These are phyloP conservation scores for Callopanchax toddi DNA, from an alignment of 2,113 vertebrate genomes.

Conservation along the genomic window DNA sequence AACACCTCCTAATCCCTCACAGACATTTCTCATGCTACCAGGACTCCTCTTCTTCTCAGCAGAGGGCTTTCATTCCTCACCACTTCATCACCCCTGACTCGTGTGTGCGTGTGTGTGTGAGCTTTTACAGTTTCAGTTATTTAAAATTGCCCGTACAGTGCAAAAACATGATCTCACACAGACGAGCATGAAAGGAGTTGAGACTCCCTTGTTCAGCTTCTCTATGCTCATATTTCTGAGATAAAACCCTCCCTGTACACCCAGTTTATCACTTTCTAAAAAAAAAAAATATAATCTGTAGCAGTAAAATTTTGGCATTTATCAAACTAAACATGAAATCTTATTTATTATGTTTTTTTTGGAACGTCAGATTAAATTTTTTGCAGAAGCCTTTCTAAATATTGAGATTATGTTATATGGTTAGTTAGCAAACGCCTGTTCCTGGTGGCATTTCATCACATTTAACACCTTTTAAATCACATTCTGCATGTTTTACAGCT, in stretches of 20 bases:
- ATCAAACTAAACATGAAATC: background rate
- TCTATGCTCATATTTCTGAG: slow-evolving; percentile 42
- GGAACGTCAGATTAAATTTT: slow-evolving; percentile 9
- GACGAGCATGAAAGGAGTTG: slow-evolving; percentile 39
- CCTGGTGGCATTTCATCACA: background rate
- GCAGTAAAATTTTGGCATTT: slow-evolving; percentile 22
- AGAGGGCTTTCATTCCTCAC: slow-evolving; percentile 42
- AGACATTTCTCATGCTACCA: slow-evolving; percentile 53
- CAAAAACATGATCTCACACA: slow-evolving; percentile 45
- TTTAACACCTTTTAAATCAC: background rate
- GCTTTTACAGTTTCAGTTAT: background rate
- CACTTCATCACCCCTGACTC: slow-evolving; percentile 12
- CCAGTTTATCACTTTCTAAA: slow-evolving; percentile 25
- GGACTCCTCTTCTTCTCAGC: slow-evolving; percentile 47
- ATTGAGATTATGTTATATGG: slow-evolving; percentile 8
- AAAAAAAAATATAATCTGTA: slow-evolving; percentile 40
- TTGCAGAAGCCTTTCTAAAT: slow-evolving; percentile 36
- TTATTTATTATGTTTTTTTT: slow-evolving; percentile 12
- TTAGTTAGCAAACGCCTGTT: background rate
- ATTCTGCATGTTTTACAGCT: too few relatives aligned
- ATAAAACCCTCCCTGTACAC: slow-evolving; percentile 35
- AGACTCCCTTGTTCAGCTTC: slow-evolving; percentile 40
- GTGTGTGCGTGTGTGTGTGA: background rate
- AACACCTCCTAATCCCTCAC: slow-evolving; percentile 39
- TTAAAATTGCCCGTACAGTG: background rate